Conservation (phyloP, 2,888 invertebrate genomes). For the Tridacna crocea region DNA sequence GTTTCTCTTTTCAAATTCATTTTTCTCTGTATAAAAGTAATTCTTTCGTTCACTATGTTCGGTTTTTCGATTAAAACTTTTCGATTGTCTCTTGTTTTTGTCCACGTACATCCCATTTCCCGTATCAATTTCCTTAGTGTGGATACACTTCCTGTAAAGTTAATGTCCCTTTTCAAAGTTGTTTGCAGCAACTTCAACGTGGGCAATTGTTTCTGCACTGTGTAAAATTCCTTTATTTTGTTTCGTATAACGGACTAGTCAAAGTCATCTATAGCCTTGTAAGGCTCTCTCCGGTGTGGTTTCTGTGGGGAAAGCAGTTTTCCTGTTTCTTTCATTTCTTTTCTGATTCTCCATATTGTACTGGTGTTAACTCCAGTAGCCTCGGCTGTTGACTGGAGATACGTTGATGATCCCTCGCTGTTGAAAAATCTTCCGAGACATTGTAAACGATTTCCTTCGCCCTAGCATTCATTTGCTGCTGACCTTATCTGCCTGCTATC, state of each 20-base stretch:
- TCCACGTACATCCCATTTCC: conserved; percentile 27
- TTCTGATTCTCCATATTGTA: background rate
- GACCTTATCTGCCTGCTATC: too few species aligned
- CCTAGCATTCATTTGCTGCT: too few species aligned
- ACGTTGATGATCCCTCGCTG: background rate
- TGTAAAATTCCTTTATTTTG: conserved; percentile 28
- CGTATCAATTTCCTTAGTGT: conserved; percentile 11
- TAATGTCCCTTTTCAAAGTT: too few species aligned
- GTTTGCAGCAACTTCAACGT: conserved; percentile 15
- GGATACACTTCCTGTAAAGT: conserved; percentile 12
- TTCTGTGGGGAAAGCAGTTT: background rate
- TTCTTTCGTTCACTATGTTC: conserved; percentile 2
- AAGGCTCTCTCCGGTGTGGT: background rate
- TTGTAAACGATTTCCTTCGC: background rate
- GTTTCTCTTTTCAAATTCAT: conserved; percentile 22
- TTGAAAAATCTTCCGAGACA: conserved; percentile 2
- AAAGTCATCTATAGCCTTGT: conserved; percentile 32
- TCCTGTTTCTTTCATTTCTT: background rate
- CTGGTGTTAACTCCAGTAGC: background rate
- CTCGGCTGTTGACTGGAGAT: background rate
- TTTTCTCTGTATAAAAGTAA: conserved; percentile 22
- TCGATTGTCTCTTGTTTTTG: conserved; percentile 27
- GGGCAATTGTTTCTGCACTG: conserved; percentile 21
- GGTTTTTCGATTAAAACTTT: conserved; percentile 31
- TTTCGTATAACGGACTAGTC: conserved; percentile 13